These are phyloP conservation scores for Calycopis cecrops DNA, from an alignment of 1,140 invertebrate genomes.

Conservation along the genomic window DNA sequence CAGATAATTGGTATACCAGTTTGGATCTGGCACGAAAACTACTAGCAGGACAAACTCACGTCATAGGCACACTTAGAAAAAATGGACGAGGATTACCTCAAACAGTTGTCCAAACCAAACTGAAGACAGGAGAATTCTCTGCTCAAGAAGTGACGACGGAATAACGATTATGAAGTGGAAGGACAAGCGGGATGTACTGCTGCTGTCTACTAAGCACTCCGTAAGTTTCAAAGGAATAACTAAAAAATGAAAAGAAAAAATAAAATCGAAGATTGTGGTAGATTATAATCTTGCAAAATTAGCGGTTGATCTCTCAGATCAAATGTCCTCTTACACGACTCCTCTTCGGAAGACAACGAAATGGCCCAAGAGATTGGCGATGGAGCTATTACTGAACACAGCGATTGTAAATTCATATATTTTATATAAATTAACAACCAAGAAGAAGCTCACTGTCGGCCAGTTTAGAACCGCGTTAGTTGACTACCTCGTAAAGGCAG, in stretches of 20 bases:
- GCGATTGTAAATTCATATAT: slow-evolving; percentile 16
- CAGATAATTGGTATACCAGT: slow-evolving; percentile 62
- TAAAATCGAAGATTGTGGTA: slow-evolving; percentile 45
- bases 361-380: slow-evolving; percentile 19
- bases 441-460: slow-evolving; percentile 15
- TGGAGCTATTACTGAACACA: slow-evolving; percentile 20
- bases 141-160: slow-evolving; percentile 42
- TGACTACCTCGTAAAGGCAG: slow-evolving; percentile 13
- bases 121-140: slow-evolving; percentile 39
- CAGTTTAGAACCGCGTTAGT: slow-evolving; percentile 16
- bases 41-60: slow-evolving; percentile 49
- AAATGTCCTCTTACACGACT: slow-evolving; percentile 22
- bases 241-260: slow-evolving; percentile 27
- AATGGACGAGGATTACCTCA: slow-evolving; percentile 15
- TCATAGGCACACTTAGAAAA: slow-evolving; percentile 25
- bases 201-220: slow-evolving; percentile 50
- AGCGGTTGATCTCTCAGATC: slow-evolving; percentile 22
- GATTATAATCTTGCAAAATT: slow-evolving; percentile 44
- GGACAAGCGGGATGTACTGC: slow-evolving; percentile 46
- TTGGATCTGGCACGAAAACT: slow-evolving; percentile 47
- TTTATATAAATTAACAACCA: slow-evolving; percentile 15
- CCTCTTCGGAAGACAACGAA: slow-evolving; percentile 23
- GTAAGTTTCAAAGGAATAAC: slow-evolving; percentile 23
- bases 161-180: slow-evolving; percentile 60
- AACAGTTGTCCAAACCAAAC: slow-evolving; percentile 28